These are phyloP conservation scores for Erynnis tages DNA, from an alignment of 2,888 invertebrate genomes.

Conservation along the genomic window DNA sequence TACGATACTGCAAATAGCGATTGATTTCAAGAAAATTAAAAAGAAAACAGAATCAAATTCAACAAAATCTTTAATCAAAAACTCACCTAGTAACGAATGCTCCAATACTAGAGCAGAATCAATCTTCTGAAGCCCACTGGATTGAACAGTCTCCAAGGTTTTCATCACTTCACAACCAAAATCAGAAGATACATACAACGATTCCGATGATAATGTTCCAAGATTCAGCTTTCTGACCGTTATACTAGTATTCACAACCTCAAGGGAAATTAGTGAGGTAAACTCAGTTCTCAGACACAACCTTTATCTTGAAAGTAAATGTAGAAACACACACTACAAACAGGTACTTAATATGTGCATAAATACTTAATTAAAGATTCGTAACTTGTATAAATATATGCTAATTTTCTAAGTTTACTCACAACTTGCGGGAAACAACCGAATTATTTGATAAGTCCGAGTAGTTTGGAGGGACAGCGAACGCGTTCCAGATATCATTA, in stretches of 20 bases:
- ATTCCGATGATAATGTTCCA: slow-evolving; percentile 57
- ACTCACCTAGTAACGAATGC: slow-evolving; percentile 18
- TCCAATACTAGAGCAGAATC: neutral
- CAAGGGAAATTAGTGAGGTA: slow-evolving; percentile 64
- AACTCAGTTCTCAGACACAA: slow-evolving; percentile 54
- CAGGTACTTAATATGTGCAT: slow-evolving; percentile 48
- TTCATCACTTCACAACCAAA: slow-evolving; percentile 51
- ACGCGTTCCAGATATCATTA: slow-evolving; percentile 44
- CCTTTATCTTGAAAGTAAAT: slow-evolving; percentile 51
- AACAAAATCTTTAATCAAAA: slow-evolving; percentile 2
- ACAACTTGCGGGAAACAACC: slow-evolving; percentile 74
- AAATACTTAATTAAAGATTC: slow-evolving; percentile 51
- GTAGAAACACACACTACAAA: slow-evolving; percentile 49
- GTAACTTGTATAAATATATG: slow-evolving; percentile 58
- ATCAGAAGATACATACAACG: slow-evolving; percentile 44
- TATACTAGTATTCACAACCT: slow-evolving; percentile 74
- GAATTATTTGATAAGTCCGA: slow-evolving; percentile 50
- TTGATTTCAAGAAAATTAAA: too few species aligned
- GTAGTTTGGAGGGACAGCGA: slow-evolving; percentile 44
- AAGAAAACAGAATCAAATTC: too few species aligned
- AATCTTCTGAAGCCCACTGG: slow-evolving; percentile 30
- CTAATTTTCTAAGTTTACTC: slow-evolving; percentile 58
- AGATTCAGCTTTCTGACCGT: slow-evolving; percentile 60
- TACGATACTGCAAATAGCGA: too few species aligned
- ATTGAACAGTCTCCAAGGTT: slow-evolving; percentile 46